Evolutionary conservation across 2,888 invertebrate species (phyloP), one percentile per base, ranked within the genome.

Genomic region (Lasioglossum morio): DNA sequence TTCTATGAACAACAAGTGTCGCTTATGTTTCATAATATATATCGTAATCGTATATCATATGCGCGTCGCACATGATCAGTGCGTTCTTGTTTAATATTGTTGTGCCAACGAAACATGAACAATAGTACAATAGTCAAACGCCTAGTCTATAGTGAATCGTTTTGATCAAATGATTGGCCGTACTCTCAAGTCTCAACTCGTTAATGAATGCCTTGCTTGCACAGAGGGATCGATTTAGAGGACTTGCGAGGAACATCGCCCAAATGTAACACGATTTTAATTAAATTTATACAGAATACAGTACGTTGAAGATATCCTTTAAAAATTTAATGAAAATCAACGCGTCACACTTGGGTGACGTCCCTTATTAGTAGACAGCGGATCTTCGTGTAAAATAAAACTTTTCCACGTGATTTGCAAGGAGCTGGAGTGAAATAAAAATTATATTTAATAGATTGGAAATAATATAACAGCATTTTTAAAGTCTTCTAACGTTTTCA

Each of bases 1-100:
- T 81, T 73, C 73, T 19, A 37, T 76, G 72, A 85, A 77, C 76
- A 85, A 72, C n/a, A 77, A 80, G 75, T 78, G 27, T 79, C 16
- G 72, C 72, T 82, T 57, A 53, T 37, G 30, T 81, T 66, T 77
- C 60, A 73, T 73, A 60, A 81, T 78, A 79, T 78, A 74, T 72
- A 81, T 30, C 63, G 12, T 30, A 63, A 53, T 23, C 30, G 46
- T 78, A 27, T 60, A 60, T 30, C 63, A n/a, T 30, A 63, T 69
- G 60, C 53, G 72, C 69, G 19, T 73, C 30, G 40, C 69, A 79
- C 40, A 77, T 57, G 30, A 74, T 63, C 63, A 77, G 73, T 73
- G 75, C 37, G n/a, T 57, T 27, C 16, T 30, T 72, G 75, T 75
- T 30, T 73, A 78, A 72, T 37, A 75, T 46, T 37, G 19, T 75